These are phyloP conservation scores for Ailuropoda melanoleuca DNA, from an alignment of 2,113 vertebrate species.

Conservation along the genomic window DNA sequence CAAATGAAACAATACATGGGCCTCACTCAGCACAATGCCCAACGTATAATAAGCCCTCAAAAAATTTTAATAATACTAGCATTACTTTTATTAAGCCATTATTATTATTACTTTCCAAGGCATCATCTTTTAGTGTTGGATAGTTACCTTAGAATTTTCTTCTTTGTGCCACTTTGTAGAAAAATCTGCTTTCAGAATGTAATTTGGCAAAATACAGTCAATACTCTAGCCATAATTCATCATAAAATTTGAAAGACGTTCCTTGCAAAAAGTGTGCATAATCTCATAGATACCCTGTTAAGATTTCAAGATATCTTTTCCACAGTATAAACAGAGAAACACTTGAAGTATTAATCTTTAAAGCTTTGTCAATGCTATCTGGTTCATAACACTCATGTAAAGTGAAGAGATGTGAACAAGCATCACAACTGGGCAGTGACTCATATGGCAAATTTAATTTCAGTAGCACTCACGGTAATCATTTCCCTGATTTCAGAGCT, in stretches of 20 bases:
- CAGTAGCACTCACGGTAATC: constrained; percentile 64
- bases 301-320: background rate
- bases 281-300: background rate
- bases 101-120: background rate
- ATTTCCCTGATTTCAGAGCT: constrained; percentile 69
- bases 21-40: background rate
- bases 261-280: background rate
- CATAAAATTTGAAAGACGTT: constrained; percentile 9
- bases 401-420: constrained; percentile 73
- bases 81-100: background rate
- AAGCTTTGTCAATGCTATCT: constrained; percentile 69
- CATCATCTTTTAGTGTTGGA: background rate
- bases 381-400: constrained; percentile 71
- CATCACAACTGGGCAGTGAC: constrained; percentile 74
- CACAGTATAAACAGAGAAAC: constrained; percentile 35
- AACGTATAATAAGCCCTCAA: background rate
- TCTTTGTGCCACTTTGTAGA: background rate
- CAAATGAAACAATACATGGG: background rate
- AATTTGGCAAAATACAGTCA: constrained; percentile 40
- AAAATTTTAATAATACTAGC: background rate
- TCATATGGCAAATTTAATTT: constrained; percentile 82
- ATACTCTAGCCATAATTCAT: background rate
- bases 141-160: constrained; percentile 8
- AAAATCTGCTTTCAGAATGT: constrained; percentile 38
- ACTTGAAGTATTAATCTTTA: constrained; percentile 59